Percentiles rank a stretch among this genome's conserved stretches.
Conservation (phyloP, 1,140 invertebrate genomes). For the Bombus vancouverensis region DNA sequence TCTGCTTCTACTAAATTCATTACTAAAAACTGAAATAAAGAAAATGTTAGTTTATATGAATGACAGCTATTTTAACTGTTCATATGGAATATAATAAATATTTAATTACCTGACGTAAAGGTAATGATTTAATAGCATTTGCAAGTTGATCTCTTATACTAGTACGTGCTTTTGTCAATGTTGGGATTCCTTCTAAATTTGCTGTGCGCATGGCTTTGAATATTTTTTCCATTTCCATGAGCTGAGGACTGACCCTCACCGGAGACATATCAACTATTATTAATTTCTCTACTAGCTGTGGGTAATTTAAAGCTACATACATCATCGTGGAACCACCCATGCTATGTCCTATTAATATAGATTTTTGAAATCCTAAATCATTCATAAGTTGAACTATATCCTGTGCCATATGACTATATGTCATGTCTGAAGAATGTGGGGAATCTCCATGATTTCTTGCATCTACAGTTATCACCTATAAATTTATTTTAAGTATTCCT, state of each 20-base stretch:
- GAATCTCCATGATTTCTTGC: slow-evolving; percentile 96
- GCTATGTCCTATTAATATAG: slow-evolving; percentile 92
- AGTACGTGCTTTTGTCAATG: slow-evolving; percentile 87
- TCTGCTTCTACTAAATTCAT: slow-evolving; percentile 89
- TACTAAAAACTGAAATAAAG: slow-evolving; percentile 87
- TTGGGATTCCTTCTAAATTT: slow-evolving; percentile 83
- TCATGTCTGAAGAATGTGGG: slow-evolving; percentile 88
- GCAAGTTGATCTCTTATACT: slow-evolving; percentile 83
- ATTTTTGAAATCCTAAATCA: slow-evolving; percentile 85
- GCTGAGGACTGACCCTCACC: slow-evolving; percentile 85
- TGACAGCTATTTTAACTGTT: no score
- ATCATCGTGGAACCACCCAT: slow-evolving; percentile 95
- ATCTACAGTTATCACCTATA: slow-evolving; percentile 90
- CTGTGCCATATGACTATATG: slow-evolving; percentile 87
- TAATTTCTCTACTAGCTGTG: slow-evolving; percentile 89
- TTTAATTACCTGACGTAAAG: slow-evolving; percentile 81
- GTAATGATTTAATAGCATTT: slow-evolving; percentile 77
- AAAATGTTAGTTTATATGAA: slow-evolving; percentile 69
- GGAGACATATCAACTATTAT: slow-evolving; percentile 94
- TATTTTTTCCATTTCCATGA: slow-evolving; percentile 85
- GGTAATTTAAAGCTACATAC: slow-evolving; percentile 88
- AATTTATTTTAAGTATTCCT: slow-evolving; percentile 18
- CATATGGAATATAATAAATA: slow-evolving; percentile 48
- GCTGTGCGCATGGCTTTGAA: slow-evolving; percentile 87
- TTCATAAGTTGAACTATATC: slow-evolving; percentile 88